These are phyloP conservation scores for Nowickia ferox DNA, from an alignment of 2,888 invertebrate genomes.

Conservation along the genomic window DNA sequence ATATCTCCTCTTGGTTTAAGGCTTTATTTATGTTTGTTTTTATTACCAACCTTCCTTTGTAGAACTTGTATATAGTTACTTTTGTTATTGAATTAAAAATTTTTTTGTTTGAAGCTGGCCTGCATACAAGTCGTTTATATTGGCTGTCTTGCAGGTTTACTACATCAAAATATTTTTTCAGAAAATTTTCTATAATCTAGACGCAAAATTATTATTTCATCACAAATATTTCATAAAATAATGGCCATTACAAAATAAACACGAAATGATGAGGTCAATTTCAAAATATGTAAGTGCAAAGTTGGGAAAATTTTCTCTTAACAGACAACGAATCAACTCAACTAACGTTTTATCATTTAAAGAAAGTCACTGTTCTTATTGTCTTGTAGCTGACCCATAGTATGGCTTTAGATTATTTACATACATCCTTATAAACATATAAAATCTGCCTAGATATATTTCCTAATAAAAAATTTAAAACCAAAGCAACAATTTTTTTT, in stretches of 20 bases:
- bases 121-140: neutral
- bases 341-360: slow-evolving; percentile 1
- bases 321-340: too few relatives aligned
- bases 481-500: neutral
- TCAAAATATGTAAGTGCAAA: too few relatives aligned
- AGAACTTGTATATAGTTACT: neutral
- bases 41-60: neutral
- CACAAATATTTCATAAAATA: too few relatives aligned
- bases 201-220: too few relatives aligned
- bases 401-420: slow-evolving; percentile 41
- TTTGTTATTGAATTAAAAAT: slow-evolving; percentile 3
- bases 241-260: too few relatives aligned
- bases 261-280: too few relatives aligned
- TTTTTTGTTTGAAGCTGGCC: slow-evolving; percentile 1
- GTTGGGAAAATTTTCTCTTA: too few relatives aligned
- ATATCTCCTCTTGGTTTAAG: neutral
- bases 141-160: slow-evolving; percentile 13
- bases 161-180: slow-evolving; percentile 7
- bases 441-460: slow-evolving; percentile 22
- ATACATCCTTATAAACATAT: neutral
- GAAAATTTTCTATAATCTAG: too few relatives aligned
- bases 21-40: slow-evolving; percentile 19
- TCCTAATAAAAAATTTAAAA: neutral
- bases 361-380: neutral
- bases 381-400: slow-evolving; percentile 48